Evolutionary conservation across 2,888 invertebrate species (phyloP).

Genomic region (Poecilobothrus nobilitatus): DNA sequence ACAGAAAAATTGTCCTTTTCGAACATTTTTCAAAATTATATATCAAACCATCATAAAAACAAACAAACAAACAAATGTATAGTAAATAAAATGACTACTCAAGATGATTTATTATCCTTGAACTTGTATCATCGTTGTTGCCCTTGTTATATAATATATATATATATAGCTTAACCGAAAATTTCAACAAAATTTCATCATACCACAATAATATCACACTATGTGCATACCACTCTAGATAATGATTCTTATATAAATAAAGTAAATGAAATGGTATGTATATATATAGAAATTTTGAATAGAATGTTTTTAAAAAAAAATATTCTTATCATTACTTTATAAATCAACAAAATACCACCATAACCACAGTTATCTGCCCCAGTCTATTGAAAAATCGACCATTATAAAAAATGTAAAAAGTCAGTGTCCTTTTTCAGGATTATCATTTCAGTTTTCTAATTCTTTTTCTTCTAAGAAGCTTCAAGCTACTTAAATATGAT

Average conservation of each 20-base stretch:
- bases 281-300: neutral
- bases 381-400: too few relatives aligned
- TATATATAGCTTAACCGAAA: too few relatives aligned
- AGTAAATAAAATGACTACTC: neutral
- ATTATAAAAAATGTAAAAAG: neutral
- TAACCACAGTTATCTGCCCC: too few relatives aligned
- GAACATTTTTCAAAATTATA: neutral
- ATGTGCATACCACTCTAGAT: neutral
- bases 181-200: too few relatives aligned
- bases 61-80: neutral
- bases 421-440: neutral
- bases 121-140: constrained; percentile 9
- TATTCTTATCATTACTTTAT: neutral
- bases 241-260: neutral
- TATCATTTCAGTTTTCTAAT: too few relatives aligned
- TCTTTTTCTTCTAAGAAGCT: neutral
- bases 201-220: too few relatives aligned
- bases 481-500: neutral
- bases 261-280: too few relatives aligned
- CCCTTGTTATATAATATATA: constrained; percentile 10
- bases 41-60: neutral
- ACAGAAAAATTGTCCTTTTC: constrained; percentile 2
- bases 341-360: neutral
- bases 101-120: constrained; percentile 11
- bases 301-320: neutral